Conservation (phyloP, 2,113 vertebrate species). For the Oncorhynchus mykiss region DNA sequence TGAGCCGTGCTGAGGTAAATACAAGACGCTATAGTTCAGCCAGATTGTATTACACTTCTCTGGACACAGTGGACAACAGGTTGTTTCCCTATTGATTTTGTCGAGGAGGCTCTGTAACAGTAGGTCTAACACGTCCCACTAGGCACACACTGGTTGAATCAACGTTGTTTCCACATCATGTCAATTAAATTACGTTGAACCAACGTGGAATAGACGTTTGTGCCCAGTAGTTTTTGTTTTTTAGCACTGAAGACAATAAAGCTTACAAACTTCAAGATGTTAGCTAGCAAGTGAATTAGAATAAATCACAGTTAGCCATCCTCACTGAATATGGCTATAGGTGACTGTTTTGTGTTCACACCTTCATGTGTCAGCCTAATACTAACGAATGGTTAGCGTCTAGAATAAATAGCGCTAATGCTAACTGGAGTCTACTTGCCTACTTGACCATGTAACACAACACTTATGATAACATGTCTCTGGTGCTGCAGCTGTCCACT, state of each 20-base stretch:
- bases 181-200: too few species aligned
- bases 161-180: too few species aligned
- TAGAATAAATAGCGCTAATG: constrained; percentile 52
- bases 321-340: too few species aligned
- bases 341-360: too few species aligned
- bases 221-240: constrained; percentile 1
- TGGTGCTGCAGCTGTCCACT: constrained; percentile 64
- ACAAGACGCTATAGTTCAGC: constrained; percentile 62
- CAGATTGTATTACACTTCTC: constrained; percentile 68
- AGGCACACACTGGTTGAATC: too few species aligned
- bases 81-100: constrained; percentile 58
- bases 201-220: too few species aligned
- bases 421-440: constrained; percentile 49
- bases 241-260: constrained; percentile 8
- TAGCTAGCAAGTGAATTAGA: too few species aligned
- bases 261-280: background rate
- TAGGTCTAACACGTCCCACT: constrained; percentile 8
- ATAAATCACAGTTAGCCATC: too few species aligned
- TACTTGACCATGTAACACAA: constrained; percentile 59
- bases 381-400: constrained; percentile 27
- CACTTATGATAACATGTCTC: constrained; percentile 64
- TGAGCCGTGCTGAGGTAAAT: constrained; percentile 57
- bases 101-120: constrained; percentile 39
- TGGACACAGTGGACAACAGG: constrained; percentile 57
- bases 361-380: background rate